A percentile compares a stretch with the other conserved stretches of the same genome.
These are phyloP conservation scores for Chelon labrosus DNA, from an alignment of 2,797 vertebrate genomes.

Conservation along the genomic window DNA sequence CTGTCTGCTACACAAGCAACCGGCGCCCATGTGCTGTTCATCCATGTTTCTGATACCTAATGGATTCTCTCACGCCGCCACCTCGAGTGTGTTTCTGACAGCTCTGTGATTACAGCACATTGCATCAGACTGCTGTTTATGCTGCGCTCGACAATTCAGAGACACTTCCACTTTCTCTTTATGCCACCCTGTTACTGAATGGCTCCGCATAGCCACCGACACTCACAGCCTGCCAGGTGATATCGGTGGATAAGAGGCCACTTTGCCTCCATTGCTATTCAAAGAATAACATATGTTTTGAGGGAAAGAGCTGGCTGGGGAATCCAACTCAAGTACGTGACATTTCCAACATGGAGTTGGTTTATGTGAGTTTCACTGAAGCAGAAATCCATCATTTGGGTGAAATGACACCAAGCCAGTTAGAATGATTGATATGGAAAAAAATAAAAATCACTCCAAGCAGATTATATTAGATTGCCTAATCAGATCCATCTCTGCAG, in stretches of 20 bases:
- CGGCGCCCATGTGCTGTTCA: conserved; percentile 36
- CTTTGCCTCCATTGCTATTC: conserved; percentile 14
- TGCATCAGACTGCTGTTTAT: conserved; percentile 72
- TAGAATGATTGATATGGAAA: background rate
- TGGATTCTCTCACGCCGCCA: conserved; percentile 43
- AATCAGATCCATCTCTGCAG: background rate
- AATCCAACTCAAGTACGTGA: background rate
- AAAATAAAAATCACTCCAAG: too few relatives aligned
- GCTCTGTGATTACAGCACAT: conserved; percentile 60
- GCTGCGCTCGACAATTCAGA: conserved; percentile 43
- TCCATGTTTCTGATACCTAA: conserved; percentile 51
- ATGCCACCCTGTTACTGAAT: conserved; percentile 4
- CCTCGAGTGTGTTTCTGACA: conserved; percentile 54
- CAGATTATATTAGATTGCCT: background rate
- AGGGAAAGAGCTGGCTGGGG: background rate
- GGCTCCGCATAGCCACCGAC: conserved; percentile 14
- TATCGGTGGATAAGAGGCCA: conserved; percentile 31
- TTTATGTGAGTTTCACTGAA: background rate
- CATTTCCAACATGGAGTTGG: conserved; percentile 27
- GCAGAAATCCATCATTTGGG: conserved; percentile 14
- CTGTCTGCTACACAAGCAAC: conserved; percentile 36
- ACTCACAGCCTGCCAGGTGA: conserved; percentile 27
- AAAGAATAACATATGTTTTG: conserved; percentile 24
- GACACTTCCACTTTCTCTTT: conserved; percentile 30
- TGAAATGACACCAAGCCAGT: conserved; percentile 8